Conservation (phyloP, 2,888 invertebrate species). For the Cephus sareptanus region DNA sequence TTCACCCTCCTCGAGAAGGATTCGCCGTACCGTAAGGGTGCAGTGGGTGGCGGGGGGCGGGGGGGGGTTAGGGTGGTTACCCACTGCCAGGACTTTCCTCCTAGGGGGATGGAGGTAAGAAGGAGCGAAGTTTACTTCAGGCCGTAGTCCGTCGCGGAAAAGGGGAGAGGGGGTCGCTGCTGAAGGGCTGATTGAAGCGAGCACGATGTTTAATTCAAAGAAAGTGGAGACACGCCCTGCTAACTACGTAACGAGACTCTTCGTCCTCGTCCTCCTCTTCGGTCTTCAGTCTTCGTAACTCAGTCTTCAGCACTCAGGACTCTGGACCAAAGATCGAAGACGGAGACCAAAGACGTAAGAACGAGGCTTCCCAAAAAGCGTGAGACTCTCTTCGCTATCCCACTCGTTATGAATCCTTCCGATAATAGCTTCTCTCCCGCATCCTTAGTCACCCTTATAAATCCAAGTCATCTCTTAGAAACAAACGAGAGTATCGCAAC, state of each 20-base stretch:
- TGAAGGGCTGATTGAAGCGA: conserved; percentile 50
- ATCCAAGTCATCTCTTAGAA: no score
- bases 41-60: conserved; percentile 16
- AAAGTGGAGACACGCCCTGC: conserved; percentile 56
- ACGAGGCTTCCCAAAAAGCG: not conserved
- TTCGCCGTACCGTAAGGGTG: conserved; percentile 13
- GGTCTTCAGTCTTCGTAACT: no score
- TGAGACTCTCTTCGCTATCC: conserved; percentile 1
- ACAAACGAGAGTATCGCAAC: no score
- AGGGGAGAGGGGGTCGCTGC: not conserved
- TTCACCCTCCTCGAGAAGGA: conserved; percentile 27
- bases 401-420: conserved; percentile 27
- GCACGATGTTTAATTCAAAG: conserved; percentile 60
- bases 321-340: conserved; percentile 16
- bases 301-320: no score
- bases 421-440: conserved; percentile 39
- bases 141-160: conserved; percentile 14
- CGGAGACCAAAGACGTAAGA: conserved; percentile 19
- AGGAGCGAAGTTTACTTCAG: conserved; percentile 33
- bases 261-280: conserved; percentile 21
- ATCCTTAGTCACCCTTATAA: not conserved
- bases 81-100: not conserved
- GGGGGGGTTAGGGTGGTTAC: no score
- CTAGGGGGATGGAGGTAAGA: conserved; percentile 28
- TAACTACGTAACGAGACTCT: conserved; percentile 45